phyloP scores from a whole-genome alignment of 1,140 invertebrate species.

The Aphaenogaster rudis region DNA sequence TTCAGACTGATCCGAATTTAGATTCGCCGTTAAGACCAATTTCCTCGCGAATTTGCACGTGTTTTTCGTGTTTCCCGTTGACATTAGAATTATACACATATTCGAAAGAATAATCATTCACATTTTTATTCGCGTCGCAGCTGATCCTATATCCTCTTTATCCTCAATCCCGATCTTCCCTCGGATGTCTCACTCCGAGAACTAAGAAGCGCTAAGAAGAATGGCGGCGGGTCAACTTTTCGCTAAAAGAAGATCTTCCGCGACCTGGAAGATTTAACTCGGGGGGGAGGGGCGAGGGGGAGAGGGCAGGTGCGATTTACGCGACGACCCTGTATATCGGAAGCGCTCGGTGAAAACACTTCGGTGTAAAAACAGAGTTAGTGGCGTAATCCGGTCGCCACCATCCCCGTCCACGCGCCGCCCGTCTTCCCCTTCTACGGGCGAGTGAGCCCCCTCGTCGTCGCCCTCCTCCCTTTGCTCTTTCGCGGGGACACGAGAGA shows the following conservation, averaged over 20 bases:
- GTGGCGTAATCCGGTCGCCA: slow-evolving; percentile 76
- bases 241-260: slow-evolving; percentile 3
- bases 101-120: neutral
- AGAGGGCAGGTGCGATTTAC: slow-evolving; percentile 49
- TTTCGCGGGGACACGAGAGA: slow-evolving; percentile 54
- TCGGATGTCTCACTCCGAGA: neutral
- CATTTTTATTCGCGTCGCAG: neutral
- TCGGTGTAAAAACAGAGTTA: slow-evolving; percentile 79
- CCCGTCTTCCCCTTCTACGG: neutral
- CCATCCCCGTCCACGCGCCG: slow-evolving; percentile 53
- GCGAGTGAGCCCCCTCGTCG: slow-evolving; percentile 4
- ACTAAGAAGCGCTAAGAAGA: slow-evolving; percentile 9
- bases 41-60: too few relatives aligned
- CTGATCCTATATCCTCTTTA: neutral
- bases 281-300: neutral
- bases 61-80: neutral
- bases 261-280: slow-evolving; percentile 31
- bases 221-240: slow-evolving; percentile 10
- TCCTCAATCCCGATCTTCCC: neutral
- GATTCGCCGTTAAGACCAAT: too few relatives aligned
- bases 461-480: slow-evolving; percentile 50
- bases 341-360: slow-evolving; percentile 73
- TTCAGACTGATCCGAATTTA: too few relatives aligned
- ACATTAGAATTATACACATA: neutral
- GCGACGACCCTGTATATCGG: slow-evolving; percentile 31